Percentiles rank a stretch among this genome's conserved stretches.
phyloP scores from a whole-genome alignment of 1,140 invertebrate genomes.

The Drosophila equinoxialis region DNA sequence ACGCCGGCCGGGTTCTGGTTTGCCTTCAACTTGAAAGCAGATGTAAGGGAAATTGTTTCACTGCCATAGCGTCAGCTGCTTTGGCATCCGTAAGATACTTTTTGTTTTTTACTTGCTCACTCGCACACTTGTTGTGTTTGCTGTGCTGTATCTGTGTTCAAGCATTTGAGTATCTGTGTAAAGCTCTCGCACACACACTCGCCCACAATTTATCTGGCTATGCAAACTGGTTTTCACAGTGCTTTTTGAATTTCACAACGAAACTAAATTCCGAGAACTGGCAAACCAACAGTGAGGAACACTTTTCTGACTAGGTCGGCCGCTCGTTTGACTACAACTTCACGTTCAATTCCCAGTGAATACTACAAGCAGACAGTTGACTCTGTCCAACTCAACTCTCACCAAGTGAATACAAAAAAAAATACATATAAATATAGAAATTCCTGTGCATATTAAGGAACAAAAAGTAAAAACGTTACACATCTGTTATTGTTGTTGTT shows the following conservation, averaged over 20 bases:
- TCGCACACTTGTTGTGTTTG: slow-evolving; percentile 16
- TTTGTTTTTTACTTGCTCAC: slow-evolving; percentile 19
- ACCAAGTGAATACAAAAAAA: slow-evolving; percentile 37
- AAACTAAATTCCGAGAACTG: slow-evolving; percentile 66
- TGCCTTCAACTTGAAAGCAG: slow-evolving; percentile 35
- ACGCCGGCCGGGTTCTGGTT: slow-evolving; percentile 46
- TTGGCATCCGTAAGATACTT: slow-evolving; percentile 10
- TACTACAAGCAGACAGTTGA: slow-evolving; percentile 65
- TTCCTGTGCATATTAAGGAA: slow-evolving; percentile 19
- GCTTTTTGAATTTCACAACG: slow-evolving; percentile 82
- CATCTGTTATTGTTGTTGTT: slow-evolving; percentile 40
- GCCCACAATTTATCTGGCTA: slow-evolving; percentile 54
- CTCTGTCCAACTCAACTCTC: slow-evolving; percentile 30
- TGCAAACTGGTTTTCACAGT: slow-evolving; percentile 61
- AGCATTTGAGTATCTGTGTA: slow-evolving; percentile 8
- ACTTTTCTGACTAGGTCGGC: slow-evolving; percentile 31
- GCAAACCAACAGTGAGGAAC: slow-evolving; percentile 32
- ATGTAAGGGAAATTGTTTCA: slow-evolving; percentile 34
- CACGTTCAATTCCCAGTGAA: slow-evolving; percentile 52
- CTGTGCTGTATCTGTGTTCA: background rate
- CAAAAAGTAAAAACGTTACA: slow-evolving; percentile 28
- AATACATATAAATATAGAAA: slow-evolving; percentile 13
- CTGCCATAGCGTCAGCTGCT: slow-evolving; percentile 18
- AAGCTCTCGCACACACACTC: slow-evolving; percentile 44
- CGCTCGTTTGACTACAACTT: slow-evolving; percentile 5